Percentiles rank a stretch among this genome's conserved stretches.
phyloP scores from a whole-genome alignment of 2,113 vertebrate species.

The Atherinomorus stipes region DNA sequence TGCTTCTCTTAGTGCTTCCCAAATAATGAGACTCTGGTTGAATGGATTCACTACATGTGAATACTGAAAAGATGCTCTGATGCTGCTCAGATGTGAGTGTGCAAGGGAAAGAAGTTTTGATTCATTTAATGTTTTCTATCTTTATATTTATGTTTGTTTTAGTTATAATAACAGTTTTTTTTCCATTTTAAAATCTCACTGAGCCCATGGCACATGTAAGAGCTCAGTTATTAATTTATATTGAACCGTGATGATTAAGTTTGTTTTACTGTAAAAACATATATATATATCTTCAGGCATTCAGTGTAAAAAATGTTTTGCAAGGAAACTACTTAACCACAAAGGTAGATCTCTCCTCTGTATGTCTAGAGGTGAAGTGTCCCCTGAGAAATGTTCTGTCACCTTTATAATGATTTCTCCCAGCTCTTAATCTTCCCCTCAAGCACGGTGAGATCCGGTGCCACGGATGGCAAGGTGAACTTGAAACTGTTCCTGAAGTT shows the following conservation, averaged over 20 bases:
- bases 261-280: background rate
- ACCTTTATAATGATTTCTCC: constrained; percentile 72
- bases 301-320: constrained; percentile 42
- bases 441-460: constrained; percentile 44
- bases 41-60: constrained; percentile 6
- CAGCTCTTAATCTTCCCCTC: constrained; percentile 63
- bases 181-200: background rate
- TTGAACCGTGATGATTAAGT: background rate
- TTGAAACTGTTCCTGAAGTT: constrained; percentile 63
- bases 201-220: background rate
- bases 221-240: background rate
- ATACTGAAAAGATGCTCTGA: background rate
- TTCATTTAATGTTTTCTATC: background rate
- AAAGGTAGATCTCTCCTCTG: constrained; percentile 44
- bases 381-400: constrained; percentile 55
- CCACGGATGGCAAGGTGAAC: constrained; percentile 53
- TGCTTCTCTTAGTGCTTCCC: constrained; percentile 45
- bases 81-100: constrained; percentile 4
- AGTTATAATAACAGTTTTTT: background rate
- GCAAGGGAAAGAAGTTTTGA: background rate
- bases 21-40: constrained; percentile 50
- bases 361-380: constrained; percentile 49
- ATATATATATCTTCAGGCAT: background rate
- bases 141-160: background rate
- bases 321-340: constrained; percentile 56